Conservation (phyloP, 2,113 vertebrate genomes). For the Psephotus haematonotus region DNA sequence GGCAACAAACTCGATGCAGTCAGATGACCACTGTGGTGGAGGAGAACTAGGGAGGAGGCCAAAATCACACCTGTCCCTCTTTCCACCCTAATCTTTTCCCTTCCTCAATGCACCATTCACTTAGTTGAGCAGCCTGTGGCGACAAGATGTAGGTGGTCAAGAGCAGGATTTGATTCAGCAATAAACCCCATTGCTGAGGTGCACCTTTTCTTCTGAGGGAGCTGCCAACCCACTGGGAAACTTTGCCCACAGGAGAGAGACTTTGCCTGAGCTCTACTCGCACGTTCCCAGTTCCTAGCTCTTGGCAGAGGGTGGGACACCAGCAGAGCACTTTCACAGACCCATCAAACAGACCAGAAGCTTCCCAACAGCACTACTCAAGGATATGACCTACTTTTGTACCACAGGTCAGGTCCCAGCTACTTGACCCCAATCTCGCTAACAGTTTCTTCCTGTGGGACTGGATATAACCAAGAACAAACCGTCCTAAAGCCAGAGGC, state of each 20-base stretch:
- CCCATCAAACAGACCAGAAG: not conserved
- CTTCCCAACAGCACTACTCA: not conserved
- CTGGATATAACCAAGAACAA: slow-evolving; percentile 15
- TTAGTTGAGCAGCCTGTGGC: not conserved
- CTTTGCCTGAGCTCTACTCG: not conserved
- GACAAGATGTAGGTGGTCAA: not conserved
- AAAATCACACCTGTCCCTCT: not conserved
- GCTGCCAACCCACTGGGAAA: not conserved
- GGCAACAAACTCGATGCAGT: not conserved
- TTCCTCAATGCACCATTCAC: not conserved
- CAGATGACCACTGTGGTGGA: rapidly evolving
- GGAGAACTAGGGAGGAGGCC: not conserved
- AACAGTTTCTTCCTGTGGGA: slow-evolving; percentile 24
- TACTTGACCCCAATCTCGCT: not conserved
- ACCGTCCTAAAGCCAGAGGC: not conserved
- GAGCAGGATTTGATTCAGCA: not conserved
- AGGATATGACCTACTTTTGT: slow-evolving; percentile 14
- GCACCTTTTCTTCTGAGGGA: not conserved
- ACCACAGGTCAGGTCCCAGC: slow-evolving; percentile 1
- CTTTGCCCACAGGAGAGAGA: not conserved
- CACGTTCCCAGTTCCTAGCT: not conserved
- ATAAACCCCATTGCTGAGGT: not conserved
- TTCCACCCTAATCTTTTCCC: not conserved
- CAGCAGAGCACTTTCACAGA: not conserved
- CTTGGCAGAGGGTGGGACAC: not conserved